Percentiles rank a stretch among this genome's conserved stretches.
phyloP scores from a whole-genome alignment of 64 coral and sea anemone genomes.

The Cladopsammia gracilis region DNA sequence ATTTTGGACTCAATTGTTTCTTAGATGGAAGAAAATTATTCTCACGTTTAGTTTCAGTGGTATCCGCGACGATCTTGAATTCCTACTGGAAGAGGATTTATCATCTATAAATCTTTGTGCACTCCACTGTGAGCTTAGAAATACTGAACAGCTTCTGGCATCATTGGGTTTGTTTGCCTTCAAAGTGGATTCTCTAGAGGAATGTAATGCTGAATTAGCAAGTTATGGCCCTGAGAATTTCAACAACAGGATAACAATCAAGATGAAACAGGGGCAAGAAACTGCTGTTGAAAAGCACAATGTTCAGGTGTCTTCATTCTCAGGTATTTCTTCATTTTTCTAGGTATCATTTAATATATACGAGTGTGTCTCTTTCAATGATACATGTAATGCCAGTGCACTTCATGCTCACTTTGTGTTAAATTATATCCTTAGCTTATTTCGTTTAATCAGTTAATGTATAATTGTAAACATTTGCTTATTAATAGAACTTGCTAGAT shows the following conservation, averaged over 20 bases:
- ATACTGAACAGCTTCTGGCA: constrained; percentile 45
- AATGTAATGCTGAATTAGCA: constrained; percentile 54
- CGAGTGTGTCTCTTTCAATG: neutral
- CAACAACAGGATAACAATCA: neutral
- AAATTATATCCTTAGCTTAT: too few species aligned
- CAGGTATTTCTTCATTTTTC: constrained; percentile 10
- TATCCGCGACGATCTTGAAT: constrained; percentile 5
- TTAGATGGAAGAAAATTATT: neutral
- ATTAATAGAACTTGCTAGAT: too few species aligned
- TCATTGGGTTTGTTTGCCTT: constrained; percentile 50
- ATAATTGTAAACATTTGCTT: too few species aligned
- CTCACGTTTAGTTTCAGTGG: constrained; percentile 9
- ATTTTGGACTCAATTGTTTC: too few species aligned
- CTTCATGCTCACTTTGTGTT: too few species aligned
- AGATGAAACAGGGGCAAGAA: constrained; percentile 50
- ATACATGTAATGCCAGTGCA: too few species aligned
- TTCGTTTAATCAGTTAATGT: too few species aligned
- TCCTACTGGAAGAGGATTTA: constrained; percentile 12
- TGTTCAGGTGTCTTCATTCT: constrained; percentile 43
- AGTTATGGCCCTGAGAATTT: constrained; percentile 60
- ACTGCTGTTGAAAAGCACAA: constrained; percentile 46
- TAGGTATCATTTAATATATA: neutral
- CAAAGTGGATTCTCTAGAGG: constrained; percentile 32
- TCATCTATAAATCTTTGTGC: constrained; percentile 22
- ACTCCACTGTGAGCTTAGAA: constrained; percentile 42